Evolutionary conservation across 2,888 invertebrate species (phyloP).

Genomic region (Drosophila nigritarsus): DNA sequence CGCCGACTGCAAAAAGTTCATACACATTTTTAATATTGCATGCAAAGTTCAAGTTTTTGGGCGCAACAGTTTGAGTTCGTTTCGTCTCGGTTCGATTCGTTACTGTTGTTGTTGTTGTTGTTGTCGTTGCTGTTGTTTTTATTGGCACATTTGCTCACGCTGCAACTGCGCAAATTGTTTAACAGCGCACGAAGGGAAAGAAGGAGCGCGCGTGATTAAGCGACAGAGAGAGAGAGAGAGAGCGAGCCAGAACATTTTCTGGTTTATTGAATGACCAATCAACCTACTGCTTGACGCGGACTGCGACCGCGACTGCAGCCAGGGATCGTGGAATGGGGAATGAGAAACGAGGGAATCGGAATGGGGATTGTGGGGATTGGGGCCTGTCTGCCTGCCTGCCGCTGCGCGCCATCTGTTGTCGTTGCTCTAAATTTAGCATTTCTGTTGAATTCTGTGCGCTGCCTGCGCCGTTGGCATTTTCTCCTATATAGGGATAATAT

Average conservation of each 20-base stretch:
- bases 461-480: constrained; percentile 67
- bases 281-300: constrained; percentile 74
- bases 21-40: constrained; percentile 25
- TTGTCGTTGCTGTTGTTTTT: constrained; percentile 26
- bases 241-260: constrained; percentile 38
- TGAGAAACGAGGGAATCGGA: neutral
- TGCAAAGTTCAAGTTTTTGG: constrained; percentile 57
- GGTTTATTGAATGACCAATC: constrained; percentile 78
- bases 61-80: constrained; percentile 40
- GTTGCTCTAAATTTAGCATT: constrained; percentile 76
- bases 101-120: constrained; percentile 11
- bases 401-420: constrained; percentile 31
- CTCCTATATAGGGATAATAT: constrained; percentile 71
- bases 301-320: constrained; percentile 36
- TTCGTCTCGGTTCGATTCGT: constrained; percentile 1
- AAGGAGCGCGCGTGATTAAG: constrained; percentile 14
- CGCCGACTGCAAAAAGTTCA: constrained; percentile 47
- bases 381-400: constrained; percentile 34
- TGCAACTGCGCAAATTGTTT: constrained; percentile 77
- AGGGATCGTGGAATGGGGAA: constrained; percentile 17
- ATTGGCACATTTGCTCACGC: constrained; percentile 41
- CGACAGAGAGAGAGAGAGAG: constrained; percentile 18
- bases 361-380: constrained; percentile 12
- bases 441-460: constrained; percentile 66
- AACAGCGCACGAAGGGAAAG: constrained; percentile 23